Evolutionary conservation across 2,113 vertebrate species (phyloP).

Genomic region (Hemicordylus capensis): DNA sequence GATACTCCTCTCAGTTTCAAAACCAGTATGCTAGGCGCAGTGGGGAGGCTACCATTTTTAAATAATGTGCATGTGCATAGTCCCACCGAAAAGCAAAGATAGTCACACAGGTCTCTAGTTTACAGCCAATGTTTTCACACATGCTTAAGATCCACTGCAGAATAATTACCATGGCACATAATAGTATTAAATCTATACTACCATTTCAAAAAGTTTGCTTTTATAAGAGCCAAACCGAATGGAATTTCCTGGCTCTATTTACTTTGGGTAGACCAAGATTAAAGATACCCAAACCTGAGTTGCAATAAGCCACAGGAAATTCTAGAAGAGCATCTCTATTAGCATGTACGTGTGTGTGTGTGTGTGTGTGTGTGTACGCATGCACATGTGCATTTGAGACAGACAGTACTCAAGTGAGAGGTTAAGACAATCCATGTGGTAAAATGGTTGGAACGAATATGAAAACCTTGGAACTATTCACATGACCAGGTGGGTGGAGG

Average conservation of each 20-base stretch:
- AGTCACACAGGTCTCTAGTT: background rate
- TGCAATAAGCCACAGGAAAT: background rate
- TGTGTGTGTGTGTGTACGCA: background rate
- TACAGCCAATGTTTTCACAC: constrained; percentile 1
- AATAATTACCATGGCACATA: background rate
- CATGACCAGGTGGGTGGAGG: no score
- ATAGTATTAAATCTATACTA: constrained; percentile 50
- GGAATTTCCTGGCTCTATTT: constrained; percentile 28
- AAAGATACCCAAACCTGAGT: rapidly evolving
- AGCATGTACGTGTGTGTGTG: no score
- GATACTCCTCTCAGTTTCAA: background rate
- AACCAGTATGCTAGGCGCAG: background rate
- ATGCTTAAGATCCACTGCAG: background rate
- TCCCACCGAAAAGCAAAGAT: background rate
- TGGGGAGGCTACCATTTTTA: background rate
- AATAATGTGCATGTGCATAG: background rate
- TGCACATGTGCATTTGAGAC: background rate
- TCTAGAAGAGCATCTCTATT: background rate
- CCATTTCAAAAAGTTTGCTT: constrained; percentile 32
- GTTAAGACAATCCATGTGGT: background rate
- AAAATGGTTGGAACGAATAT: background rate
- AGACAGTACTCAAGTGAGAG: background rate
- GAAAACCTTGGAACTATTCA: no score
- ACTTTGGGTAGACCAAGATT: constrained; percentile 29
- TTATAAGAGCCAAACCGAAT: constrained; percentile 36